Conservation (phyloP, 35 echinoderm and acorn worm species). For the Acanthaster planci region DNA sequence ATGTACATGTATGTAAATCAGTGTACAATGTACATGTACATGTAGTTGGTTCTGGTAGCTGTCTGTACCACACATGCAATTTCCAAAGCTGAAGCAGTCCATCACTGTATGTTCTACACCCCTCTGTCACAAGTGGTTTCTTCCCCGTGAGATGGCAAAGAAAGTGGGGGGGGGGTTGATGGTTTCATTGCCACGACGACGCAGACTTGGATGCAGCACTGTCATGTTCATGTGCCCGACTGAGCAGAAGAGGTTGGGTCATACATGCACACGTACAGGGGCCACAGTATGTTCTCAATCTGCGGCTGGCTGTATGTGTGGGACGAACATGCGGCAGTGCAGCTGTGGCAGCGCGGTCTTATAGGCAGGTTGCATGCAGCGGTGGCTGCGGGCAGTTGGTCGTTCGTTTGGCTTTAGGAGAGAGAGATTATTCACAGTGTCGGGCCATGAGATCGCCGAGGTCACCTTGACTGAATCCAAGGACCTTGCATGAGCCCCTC, state of each 20-base stretch:
- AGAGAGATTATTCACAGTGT: neutral
- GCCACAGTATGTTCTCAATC: slow-evolving; percentile 5
- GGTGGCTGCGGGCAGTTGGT: neutral
- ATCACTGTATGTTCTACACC: neutral
- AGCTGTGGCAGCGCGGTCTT: too few species aligned
- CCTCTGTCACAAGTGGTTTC: neutral
- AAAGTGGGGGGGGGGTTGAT: neutral
- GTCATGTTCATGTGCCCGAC: slow-evolving; percentile 22
- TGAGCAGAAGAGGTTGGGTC: neutral
- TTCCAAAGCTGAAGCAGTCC: neutral
- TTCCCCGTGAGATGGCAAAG: neutral
- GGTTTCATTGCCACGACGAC: neutral
- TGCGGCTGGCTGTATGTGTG: neutral
- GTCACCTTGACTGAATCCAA: neutral
- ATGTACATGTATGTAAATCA: too few species aligned
- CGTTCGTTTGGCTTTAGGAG: neutral
- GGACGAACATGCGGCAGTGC: neutral
- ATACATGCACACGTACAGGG: neutral
- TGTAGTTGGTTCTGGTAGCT: too few species aligned
- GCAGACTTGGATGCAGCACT: neutral
- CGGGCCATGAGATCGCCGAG: neutral
- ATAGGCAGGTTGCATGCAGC: neutral
- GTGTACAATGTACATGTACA: too few species aligned
- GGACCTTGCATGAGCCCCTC: neutral
- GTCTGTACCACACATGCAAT: too few species aligned